Percentiles rank a stretch among this genome's conserved stretches.
phyloP scores from a whole-genome alignment of 2,888 invertebrate species.

The Nemotelus pantherinus region DNA sequence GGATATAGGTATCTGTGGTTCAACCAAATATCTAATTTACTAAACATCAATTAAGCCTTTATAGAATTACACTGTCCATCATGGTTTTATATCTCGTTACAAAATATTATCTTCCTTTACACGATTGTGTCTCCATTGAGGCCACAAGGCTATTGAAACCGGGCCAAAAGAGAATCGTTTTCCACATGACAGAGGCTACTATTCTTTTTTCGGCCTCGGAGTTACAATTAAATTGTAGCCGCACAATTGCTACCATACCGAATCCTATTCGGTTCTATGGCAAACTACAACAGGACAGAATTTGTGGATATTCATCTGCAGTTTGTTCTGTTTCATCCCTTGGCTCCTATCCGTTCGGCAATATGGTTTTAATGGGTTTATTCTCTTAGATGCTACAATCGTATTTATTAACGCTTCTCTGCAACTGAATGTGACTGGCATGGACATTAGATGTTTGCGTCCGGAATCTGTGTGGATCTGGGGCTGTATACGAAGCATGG shows the following conservation, averaged over 20 bases:
- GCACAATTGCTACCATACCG: constrained; percentile 9
- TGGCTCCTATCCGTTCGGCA: not conserved
- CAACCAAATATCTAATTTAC: constrained; percentile 4
- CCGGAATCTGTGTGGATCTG: too few relatives aligned
- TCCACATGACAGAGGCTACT: constrained; percentile 39
- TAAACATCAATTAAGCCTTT: constrained; percentile 33
- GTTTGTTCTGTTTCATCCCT: constrained; percentile 7
- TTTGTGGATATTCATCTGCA: constrained; percentile 34
- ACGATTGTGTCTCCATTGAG: not conserved
- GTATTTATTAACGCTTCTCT: not conserved
- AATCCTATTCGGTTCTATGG: constrained; percentile 13
- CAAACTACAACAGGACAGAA: constrained; percentile 8
- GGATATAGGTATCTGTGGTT: not conserved
- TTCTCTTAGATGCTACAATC: constrained; percentile 24
- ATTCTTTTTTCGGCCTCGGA: constrained; percentile 5
- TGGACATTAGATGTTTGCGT: too few relatives aligned
- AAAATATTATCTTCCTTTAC: constrained; percentile 27
- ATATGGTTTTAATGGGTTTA: constrained; percentile 36
- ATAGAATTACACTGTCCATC: constrained; percentile 44
- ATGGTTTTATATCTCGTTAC: constrained; percentile 28
- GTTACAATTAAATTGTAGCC: constrained; percentile 35
- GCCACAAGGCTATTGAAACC: constrained; percentile 40
- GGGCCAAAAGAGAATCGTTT: constrained; percentile 36
- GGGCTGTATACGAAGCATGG: too few relatives aligned
- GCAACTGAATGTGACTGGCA: not conserved